Evolutionary conservation across 1,140 invertebrate genomes (phyloP).

Genomic region (Mercenaria mercenaria): DNA sequence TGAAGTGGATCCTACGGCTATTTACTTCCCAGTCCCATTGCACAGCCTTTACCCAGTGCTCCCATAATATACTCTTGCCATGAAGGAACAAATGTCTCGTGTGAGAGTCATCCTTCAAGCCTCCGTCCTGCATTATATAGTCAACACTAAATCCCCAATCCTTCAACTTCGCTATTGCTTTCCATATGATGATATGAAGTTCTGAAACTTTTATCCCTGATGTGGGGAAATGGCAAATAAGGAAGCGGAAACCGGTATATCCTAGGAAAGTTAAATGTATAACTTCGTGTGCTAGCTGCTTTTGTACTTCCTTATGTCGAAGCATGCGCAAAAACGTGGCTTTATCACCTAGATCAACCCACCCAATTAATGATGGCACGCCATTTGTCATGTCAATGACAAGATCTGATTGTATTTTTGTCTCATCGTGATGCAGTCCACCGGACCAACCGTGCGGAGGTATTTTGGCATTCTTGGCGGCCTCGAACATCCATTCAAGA

Average conservation of each 20-base stretch:
- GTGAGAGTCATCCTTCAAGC: background rate
- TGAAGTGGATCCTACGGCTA: conserved; percentile 42
- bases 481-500: conserved; percentile 22
- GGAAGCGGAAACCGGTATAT: conserved; percentile 59
- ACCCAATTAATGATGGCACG: background rate
- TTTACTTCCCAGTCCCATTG: conserved; percentile 1
- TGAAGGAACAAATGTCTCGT: conserved; percentile 27
- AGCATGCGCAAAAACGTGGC: conserved; percentile 37
- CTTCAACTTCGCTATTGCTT: conserved; percentile 27
- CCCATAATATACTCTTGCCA: conserved; percentile 47
- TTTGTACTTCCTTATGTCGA: conserved; percentile 25
- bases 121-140: conserved; percentile 63
- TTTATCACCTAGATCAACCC: conserved; percentile 57
- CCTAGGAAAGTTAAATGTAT: conserved; percentile 56
- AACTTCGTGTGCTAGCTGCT: conserved; percentile 52
- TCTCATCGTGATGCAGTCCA: conserved; percentile 9
- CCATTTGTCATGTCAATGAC: no score
- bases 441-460: background rate
- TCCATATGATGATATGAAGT: conserved; percentile 57
- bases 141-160: conserved; percentile 48
- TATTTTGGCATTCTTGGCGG: background rate
- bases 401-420: no score
- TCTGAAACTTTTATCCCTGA: conserved; percentile 34
- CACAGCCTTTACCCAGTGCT: conserved; percentile 37
- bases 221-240: conserved; percentile 56